Evolutionary conservation across 2,113 vertebrate species (phyloP).

Genomic region (Oncorhynchus kisutch): DNA sequence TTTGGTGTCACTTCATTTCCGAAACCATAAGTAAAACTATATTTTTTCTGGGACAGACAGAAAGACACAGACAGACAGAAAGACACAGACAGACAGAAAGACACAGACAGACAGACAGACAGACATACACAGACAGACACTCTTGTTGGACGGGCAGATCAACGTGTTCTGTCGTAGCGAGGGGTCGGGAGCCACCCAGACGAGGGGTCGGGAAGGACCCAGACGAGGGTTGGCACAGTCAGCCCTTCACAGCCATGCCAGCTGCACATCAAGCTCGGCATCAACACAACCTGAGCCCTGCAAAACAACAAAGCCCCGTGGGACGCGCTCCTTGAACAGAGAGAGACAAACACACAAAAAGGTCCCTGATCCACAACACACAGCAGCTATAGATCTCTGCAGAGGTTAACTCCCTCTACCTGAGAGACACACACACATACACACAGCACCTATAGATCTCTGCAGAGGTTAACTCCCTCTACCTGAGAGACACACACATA

Average conservation of each 20-base stretch:
- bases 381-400: too few relatives aligned
- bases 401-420: too few relatives aligned
- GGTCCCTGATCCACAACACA: too few relatives aligned
- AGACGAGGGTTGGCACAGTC: neutral
- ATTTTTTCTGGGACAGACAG: neutral
- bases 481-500: too few relatives aligned
- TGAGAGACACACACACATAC: too few relatives aligned
- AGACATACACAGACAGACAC: too few relatives aligned
- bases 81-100: neutral
- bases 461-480: too few relatives aligned
- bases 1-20: too few relatives aligned
- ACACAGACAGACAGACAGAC: neutral
- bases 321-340: neutral
- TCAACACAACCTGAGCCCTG: conserved; percentile 8
- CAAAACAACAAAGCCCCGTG: too few relatives aligned
- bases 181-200: neutral
- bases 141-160: neutral
- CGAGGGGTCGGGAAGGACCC: neutral
- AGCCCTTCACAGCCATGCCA: neutral
- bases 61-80: too few relatives aligned
- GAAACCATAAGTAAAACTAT: too few relatives aligned
- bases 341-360: neutral
- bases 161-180: neutral
- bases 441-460: too few relatives aligned
- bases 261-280: neutral